Conservation (phyloP, 2,797 vertebrate genomes). For the Trachops cirrhosus region DNA sequence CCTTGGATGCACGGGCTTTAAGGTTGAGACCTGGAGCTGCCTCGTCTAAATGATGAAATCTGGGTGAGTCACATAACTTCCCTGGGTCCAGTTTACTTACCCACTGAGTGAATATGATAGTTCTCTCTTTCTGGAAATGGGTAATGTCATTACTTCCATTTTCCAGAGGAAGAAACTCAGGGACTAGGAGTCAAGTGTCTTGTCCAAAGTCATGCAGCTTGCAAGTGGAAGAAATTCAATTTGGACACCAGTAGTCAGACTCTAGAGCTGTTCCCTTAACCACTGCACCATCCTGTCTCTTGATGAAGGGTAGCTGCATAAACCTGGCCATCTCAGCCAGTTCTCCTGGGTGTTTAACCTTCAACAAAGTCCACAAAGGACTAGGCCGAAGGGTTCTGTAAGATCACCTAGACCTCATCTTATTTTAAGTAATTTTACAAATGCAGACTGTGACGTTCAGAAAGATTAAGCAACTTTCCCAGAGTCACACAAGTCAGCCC, state of each 20-base stretch:
- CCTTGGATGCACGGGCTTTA: not conserved
- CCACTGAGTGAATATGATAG: too few relatives aligned
- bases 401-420: not conserved
- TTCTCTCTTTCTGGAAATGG: not conserved
- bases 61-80: not conserved
- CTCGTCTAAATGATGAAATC: too few relatives aligned
- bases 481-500: constrained; percentile 11
- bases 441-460: not conserved
- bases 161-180: not conserved
- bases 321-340: not conserved
- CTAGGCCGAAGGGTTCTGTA: not conserved
- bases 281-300: fast-evolving
- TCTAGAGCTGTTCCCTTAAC: not conserved
- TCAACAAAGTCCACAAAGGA: not conserved
- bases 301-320: not conserved
- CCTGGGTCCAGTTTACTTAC: not conserved
- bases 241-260: not conserved
- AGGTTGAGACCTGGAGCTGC: not conserved
- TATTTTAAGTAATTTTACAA: not conserved
- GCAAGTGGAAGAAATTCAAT: not conserved
- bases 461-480: not conserved
- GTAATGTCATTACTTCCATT: not conserved
- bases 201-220: not conserved
- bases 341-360: not conserved
- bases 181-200: not conserved